These are phyloP conservation scores for Drosophila serrata DNA, from an alignment of 1,140 invertebrate genomes.

Conservation along the genomic window DNA sequence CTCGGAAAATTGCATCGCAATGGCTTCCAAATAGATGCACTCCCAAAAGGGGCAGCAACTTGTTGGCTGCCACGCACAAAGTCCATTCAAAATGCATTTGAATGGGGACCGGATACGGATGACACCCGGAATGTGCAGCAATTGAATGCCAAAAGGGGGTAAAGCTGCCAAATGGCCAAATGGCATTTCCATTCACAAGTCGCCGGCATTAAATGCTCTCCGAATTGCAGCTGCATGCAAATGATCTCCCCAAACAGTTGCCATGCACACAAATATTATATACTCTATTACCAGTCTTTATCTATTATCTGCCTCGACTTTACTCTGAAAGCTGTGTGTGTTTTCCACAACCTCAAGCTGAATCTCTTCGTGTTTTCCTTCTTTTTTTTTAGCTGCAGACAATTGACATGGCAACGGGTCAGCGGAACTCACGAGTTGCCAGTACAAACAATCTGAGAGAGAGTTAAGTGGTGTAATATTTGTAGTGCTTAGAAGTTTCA, in stretches of 20 bases:
- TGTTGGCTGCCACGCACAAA: conserved; percentile 63
- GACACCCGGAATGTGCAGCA: conserved; percentile 31
- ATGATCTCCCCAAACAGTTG: conserved; percentile 38
- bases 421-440: conserved; percentile 32
- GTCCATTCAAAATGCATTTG: conserved; percentile 46
- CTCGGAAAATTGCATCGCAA: conserved; percentile 59
- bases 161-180: conserved; percentile 35
- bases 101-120: conserved; percentile 25
- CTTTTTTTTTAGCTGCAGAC: conserved; percentile 9
- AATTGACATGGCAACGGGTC: conserved; percentile 56
- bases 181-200: conserved; percentile 36
- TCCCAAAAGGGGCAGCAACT: conserved; percentile 51
- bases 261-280: conserved; percentile 26
- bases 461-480: conserved; percentile 50
- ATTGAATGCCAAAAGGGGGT: conserved; percentile 56
- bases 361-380: neutral
- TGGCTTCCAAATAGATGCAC: conserved; percentile 66
- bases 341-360: neutral
- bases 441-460: conserved; percentile 32
- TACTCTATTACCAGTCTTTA: conserved; percentile 22
- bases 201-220: conserved; percentile 37
- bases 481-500: conserved; percentile 20
- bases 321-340: conserved; percentile 1
- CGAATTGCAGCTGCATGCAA: conserved; percentile 33
- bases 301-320: conserved; percentile 14